Percentiles rank a stretch among this genome's conserved stretches.
These are phyloP conservation scores for Uloborus diversus DNA, from an alignment of 1,140 invertebrate genomes.

Conservation along the genomic window DNA sequence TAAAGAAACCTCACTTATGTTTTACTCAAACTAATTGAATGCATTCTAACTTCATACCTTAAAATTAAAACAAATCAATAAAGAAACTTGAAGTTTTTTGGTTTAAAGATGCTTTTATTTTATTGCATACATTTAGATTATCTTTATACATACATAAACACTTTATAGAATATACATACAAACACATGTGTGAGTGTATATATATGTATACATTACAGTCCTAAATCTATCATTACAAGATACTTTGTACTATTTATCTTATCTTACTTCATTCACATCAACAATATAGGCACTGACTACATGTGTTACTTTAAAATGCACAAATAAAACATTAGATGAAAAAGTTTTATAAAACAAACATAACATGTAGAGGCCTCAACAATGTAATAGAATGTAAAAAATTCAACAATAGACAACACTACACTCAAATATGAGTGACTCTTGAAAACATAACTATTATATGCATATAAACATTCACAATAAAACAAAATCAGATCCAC, in stretches of 20 bases:
- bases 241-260: too few relatives aligned
- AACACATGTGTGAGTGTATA: background rate
- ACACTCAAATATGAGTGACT: too few relatives aligned
- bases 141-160: background rate
- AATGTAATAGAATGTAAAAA: slow-evolving; percentile 11
- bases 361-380: background rate
- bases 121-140: background rate
- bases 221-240: background rate
- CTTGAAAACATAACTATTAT: too few relatives aligned
- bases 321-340: background rate
- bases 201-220: background rate
- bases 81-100: background rate
- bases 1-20: too few relatives aligned
- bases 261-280: slow-evolving; percentile 18
- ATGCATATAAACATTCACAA: background rate
- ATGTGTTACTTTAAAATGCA: background rate
- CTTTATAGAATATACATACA: background rate
- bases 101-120: background rate
- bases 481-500: slow-evolving; percentile 7
- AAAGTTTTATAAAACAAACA: background rate
- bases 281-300: slow-evolving; percentile 11
- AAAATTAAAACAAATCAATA: too few relatives aligned
- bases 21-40: too few relatives aligned
- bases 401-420: too few relatives aligned
- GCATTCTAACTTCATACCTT: too few relatives aligned